Percentiles rank a stretch among this genome's conserved stretches.
Conservation (phyloP, 2,888 invertebrate species). For the Dioctria linearis region DNA sequence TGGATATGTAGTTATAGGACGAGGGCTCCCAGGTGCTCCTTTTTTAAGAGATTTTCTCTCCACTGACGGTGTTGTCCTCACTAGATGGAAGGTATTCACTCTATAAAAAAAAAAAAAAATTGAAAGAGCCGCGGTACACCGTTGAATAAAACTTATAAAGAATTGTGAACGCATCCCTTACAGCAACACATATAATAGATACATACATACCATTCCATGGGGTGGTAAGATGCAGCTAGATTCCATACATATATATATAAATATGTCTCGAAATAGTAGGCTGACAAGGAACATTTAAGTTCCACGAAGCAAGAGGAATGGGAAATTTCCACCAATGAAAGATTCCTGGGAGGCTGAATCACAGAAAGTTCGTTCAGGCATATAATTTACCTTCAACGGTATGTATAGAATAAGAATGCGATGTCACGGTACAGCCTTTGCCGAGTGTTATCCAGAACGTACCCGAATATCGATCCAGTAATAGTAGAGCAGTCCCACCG, state of each 20-base stretch:
- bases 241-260: no score
- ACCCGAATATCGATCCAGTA: not conserved
- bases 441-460: not conserved
- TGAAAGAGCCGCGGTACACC: conserved; percentile 16
- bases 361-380: conserved; percentile 59
- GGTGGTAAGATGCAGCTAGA: no score
- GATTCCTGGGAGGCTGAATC: conserved; percentile 45
- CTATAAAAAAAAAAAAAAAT: not conserved
- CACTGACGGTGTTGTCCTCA: conserved; percentile 17
- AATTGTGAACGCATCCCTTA: conserved; percentile 17
- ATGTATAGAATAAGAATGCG: conserved; percentile 59
- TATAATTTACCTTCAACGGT: conserved; percentile 62
- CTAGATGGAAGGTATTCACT: conserved; percentile 8
- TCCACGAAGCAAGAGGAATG: not conserved
- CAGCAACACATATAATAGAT: no score
- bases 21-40: not conserved
- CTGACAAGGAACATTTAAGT: not conserved
- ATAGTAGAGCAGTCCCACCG: not conserved
- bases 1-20: not conserved
- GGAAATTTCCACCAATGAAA: conserved; percentile 20
- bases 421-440: not conserved
- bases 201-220: no score
- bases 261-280: not conserved
- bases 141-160: conserved; percentile 2
- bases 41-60: conserved; percentile 12